Base-by-base conservation (phyloP, 2,113 vertebrate genomes). In the Lamprologus sp. region DNA sequence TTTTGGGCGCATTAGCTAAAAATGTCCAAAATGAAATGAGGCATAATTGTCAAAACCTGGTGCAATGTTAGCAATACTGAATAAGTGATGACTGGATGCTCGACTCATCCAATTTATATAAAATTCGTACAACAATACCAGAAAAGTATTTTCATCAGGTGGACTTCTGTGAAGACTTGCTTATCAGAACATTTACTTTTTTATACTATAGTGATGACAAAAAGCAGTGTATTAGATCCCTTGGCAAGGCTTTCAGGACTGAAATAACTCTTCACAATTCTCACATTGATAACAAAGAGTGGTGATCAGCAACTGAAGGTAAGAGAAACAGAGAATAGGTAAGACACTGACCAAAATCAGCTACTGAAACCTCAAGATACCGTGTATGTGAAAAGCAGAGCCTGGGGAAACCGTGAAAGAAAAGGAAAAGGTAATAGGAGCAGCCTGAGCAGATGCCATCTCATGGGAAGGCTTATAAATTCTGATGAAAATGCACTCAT, bases 381-480 rank as follows among this genome's bases (percentile, higher is more conserved):
- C 4, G 4, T 31, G 6, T 47, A 28, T 12, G 14, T 75, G 42
- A 75, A 75, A 75, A 47, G 42, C 42, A 75, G n/a, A 11, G 47
- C 7, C 7, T 23, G 28, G 15, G 21, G 21, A 65, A 49, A 49
- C 31, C 5, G 40, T 5, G 45, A 28, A 35, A 65, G 17, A 21
- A 37, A 63, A 7, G 7, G 21, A 33, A 23, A 37, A 6, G 21
- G n/a, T 9, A 53, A 85, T 14, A 51, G 56, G 70, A 33, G 81
- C 80, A 85, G 70, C 75, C 63, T 88, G 87, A 87, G 82, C 80
- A 86, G 79, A 85, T 82, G 47, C 37, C 35, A n/a, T 87, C 81
- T 89, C 84, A 54, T 33, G 55, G 79, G 88, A 83, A 79, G 73
- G 8, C 53, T 73, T 68, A 11, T 51, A 23, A 23, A 28, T 33